phyloP scores from a whole-genome alignment of 2,888 invertebrate species.

The Dorcus hopei region DNA sequence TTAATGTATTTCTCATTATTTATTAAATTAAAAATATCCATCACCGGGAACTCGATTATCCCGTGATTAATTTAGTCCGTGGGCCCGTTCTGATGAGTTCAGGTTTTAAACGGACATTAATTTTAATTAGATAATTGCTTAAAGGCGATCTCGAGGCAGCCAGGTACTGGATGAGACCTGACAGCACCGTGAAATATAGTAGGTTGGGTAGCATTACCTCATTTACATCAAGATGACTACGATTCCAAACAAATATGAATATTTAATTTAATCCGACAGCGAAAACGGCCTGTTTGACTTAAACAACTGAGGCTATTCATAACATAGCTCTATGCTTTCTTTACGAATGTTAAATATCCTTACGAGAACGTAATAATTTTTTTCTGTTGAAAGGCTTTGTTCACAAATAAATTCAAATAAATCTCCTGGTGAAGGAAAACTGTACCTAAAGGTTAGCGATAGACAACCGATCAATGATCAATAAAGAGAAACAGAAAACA shows the following conservation, averaged over 20 bases:
- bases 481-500: too few relatives aligned
- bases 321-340: too few relatives aligned
- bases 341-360: too few relatives aligned
- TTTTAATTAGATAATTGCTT: constrained; percentile 52
- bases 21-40: constrained; percentile 51
- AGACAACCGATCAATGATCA: too few relatives aligned
- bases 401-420: too few relatives aligned
- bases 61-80: constrained; percentile 48
- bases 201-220: constrained; percentile 31
- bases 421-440: too few relatives aligned
- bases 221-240: constrained; percentile 29
- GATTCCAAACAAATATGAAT: constrained; percentile 21
- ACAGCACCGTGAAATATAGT: constrained; percentile 40
- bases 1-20: constrained; percentile 49
- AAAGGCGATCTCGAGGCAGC: constrained; percentile 43
- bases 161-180: constrained; percentile 36
- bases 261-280: constrained; percentile 18
- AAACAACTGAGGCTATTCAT: too few relatives aligned
- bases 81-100: constrained; percentile 47
- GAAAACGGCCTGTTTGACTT: too few relatives aligned
- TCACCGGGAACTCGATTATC: constrained; percentile 46
- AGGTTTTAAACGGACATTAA: constrained; percentile 49
- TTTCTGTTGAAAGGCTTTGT: too few relatives aligned
- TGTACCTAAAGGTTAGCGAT: too few relatives aligned
- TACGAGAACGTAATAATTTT: too few relatives aligned